phyloP scores from a whole-genome alignment of 2,113 vertebrate species.

The Malurus elegans region DNA sequence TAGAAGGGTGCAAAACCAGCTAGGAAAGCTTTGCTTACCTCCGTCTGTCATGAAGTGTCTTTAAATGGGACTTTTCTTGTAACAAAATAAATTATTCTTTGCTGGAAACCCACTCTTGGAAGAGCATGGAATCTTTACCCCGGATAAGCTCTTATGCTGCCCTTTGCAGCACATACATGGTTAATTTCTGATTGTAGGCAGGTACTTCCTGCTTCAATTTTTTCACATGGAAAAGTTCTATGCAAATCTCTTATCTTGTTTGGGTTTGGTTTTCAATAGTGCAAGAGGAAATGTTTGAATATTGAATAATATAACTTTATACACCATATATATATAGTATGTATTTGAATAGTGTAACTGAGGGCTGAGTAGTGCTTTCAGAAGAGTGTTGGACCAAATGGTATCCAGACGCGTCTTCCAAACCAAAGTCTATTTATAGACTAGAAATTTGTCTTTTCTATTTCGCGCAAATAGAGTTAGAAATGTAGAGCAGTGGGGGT shows the following conservation, averaged over 20 bases:
- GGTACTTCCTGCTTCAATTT: neutral
- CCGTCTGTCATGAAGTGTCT: neutral
- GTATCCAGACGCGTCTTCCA: neutral
- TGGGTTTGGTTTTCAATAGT: neutral
- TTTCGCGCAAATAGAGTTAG: neutral
- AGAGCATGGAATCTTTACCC: neutral
- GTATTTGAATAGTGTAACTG: neutral
- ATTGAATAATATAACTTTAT: neutral
- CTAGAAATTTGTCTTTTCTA: neutral
- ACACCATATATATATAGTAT: too few species aligned
- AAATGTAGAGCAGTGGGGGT: neutral
- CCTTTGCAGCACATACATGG: neutral
- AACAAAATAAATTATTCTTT: neutral
- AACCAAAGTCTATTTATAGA: neutral
- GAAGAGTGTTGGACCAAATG: neutral
- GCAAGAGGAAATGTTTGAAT: neutral
- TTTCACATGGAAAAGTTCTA: neutral
- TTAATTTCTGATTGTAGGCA: neutral
- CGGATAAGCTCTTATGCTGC: neutral
- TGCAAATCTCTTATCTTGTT: rapidly evolving
- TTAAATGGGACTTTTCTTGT: neutral
- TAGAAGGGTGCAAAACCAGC: neutral
- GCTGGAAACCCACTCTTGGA: neutral
- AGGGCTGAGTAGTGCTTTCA: neutral
- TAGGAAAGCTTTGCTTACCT: neutral